Evolutionary conservation across 2,113 vertebrate genomes (phyloP).

Genomic region (Perognathus longimembris): DNA sequence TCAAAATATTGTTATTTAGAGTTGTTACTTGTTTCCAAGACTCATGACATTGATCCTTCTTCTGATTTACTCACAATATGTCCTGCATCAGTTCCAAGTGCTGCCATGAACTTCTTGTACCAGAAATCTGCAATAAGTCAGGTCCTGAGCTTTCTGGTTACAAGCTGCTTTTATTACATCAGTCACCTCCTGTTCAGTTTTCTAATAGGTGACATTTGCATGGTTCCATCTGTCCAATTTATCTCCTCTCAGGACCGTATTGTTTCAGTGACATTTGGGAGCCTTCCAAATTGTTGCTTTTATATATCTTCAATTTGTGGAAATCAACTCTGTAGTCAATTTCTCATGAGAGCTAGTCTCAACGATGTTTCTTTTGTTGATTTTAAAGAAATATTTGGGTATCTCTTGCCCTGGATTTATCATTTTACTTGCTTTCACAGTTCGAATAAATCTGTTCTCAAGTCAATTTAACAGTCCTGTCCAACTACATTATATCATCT

Average conservation of each 20-base stretch:
- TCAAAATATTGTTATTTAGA: constrained; percentile 42
- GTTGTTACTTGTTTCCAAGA: constrained; percentile 23
- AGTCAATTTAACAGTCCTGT: constrained; percentile 46
- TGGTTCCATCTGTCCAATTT: constrained; percentile 78
- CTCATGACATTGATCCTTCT: constrained; percentile 32
- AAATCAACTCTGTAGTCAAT: constrained; percentile 51
- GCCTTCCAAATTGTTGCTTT: constrained; percentile 60
- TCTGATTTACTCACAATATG: constrained; percentile 27
- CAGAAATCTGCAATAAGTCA: constrained; percentile 62
- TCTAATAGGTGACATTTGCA: constrained; percentile 75
- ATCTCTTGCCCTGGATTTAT: constrained; percentile 45
- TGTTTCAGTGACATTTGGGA: constrained; percentile 69
- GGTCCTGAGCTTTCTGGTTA: constrained; percentile 57
- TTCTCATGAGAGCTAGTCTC: constrained; percentile 43
- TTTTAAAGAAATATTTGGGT: constrained; percentile 59
- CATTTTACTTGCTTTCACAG: constrained; percentile 62
- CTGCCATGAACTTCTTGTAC: constrained; percentile 54
- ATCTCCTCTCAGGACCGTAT: constrained; percentile 65
- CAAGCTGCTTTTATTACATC: constrained; percentile 72
- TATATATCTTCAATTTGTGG: constrained; percentile 41
- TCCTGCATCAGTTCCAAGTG: neutral
- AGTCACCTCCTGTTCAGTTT: constrained; percentile 74
- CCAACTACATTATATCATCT: constrained; percentile 51
- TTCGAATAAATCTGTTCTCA: constrained; percentile 49
- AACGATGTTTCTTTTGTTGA: constrained; percentile 54